Conservation (phyloP, 2,113 vertebrate genomes). For the Syngnathus typhle region DNA sequence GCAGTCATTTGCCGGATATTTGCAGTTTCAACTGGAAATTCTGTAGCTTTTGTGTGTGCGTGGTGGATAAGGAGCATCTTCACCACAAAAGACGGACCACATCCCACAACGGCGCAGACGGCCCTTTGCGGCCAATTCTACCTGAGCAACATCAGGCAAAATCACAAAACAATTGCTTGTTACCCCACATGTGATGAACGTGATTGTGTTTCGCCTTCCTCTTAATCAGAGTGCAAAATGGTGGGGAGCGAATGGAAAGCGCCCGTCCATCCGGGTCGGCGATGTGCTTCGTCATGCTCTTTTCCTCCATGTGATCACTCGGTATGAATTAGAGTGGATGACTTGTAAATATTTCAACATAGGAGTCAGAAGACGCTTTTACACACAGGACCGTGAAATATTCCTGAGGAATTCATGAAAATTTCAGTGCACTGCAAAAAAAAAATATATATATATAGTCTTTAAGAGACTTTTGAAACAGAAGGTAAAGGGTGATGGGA, state of each 20-base stretch:
- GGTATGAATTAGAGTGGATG: neutral
- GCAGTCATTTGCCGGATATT: neutral
- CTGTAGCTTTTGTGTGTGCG: neutral
- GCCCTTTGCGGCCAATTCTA: too few relatives aligned
- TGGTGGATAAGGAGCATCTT: too few relatives aligned
- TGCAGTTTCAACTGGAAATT: neutral
- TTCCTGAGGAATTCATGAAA: conserved; percentile 6
- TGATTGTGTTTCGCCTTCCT: too few relatives aligned
- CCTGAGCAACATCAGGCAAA: too few relatives aligned
- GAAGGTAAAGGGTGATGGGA: neutral
- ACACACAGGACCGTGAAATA: neutral
- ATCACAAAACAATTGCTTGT: too few relatives aligned
- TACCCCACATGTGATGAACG: too few relatives aligned
- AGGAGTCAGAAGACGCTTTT: neutral
- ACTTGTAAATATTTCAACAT: neutral
- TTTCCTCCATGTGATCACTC: neutral
- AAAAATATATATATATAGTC: too few relatives aligned
- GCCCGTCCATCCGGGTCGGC: neutral
- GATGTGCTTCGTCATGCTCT: neutral
- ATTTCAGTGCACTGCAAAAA: neutral
- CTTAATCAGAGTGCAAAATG: neutral
- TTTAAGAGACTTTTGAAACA: too few relatives aligned
- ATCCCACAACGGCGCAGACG: too few relatives aligned
- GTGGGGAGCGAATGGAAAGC: neutral
- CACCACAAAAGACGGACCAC: too few relatives aligned